These are phyloP conservation scores for Hippoglossus stenolepis DNA, from an alignment of 2,113 vertebrate genomes.

Conservation along the genomic window DNA sequence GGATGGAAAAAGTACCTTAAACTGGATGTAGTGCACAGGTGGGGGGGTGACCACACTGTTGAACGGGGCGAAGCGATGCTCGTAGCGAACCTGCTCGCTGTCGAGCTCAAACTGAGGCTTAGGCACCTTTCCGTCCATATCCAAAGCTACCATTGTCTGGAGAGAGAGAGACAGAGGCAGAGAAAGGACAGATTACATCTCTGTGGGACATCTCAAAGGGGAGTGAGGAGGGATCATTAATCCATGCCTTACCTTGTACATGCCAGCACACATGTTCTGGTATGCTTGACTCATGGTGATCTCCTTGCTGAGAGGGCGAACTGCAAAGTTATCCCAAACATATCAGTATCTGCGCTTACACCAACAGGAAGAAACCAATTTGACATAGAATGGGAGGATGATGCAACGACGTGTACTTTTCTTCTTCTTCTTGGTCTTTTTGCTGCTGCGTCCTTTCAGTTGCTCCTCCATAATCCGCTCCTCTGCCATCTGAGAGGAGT, in stretches of 20 bases:
- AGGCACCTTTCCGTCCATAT: conserved; percentile 98
- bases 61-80: conserved; percentile 98
- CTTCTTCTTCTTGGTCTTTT: conserved; percentile 99
- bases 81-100: conserved; percentile 97
- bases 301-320: conserved; percentile 95
- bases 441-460: conserved; percentile 96
- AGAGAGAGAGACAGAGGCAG: background rate
- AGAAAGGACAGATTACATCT: background rate
- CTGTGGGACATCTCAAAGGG: background rate
- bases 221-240: background rate
- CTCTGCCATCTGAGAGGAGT: conserved; percentile 98
- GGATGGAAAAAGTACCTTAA: conserved; percentile 86
- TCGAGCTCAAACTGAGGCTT: conserved; percentile 98
- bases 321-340: conserved; percentile 74
- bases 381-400: background rate
- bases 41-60: conserved; percentile 98
- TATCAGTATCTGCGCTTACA: background rate
- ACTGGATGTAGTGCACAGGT: conserved; percentile 97
- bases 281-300: conserved; percentile 99
- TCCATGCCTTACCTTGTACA: conserved; percentile 92
- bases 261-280: conserved; percentile 99
- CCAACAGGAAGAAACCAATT: background rate
- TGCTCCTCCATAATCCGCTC: conserved; percentile 97
- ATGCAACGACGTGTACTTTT: conserved; percentile 83
- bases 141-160: conserved; percentile 98